Percentiles rank a stretch among this genome's conserved stretches.
Evolutionary conservation across 2,888 invertebrate genomes (phyloP).

Genomic region (Agrotis puta): DNA sequence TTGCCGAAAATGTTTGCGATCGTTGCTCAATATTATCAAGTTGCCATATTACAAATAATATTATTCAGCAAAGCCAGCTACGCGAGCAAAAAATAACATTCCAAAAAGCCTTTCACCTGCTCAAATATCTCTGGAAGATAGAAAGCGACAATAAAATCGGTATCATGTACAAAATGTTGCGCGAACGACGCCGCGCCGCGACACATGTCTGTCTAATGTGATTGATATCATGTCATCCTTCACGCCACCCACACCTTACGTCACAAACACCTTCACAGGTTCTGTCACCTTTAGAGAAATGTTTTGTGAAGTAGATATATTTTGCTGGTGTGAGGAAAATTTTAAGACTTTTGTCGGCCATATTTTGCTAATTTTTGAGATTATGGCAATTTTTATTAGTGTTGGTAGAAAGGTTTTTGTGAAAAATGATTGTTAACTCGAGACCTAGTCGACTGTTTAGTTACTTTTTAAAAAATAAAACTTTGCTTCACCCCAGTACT

Average conservation of each 20-base stretch:
- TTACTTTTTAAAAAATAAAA: too few species aligned
- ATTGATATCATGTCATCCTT: constrained; percentile 38
- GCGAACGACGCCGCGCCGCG: constrained; percentile 9
- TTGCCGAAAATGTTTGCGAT: too few species aligned
- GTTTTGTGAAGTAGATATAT: not conserved
- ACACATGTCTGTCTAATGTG: constrained; percentile 49
- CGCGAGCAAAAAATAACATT: constrained; percentile 22
- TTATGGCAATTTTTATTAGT: not conserved
- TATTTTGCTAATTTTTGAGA: not conserved
- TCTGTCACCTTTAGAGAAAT: constrained; percentile 21
- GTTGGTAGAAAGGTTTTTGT: not conserved
- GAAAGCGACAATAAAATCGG: constrained; percentile 52
- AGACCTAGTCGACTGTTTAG: not conserved
- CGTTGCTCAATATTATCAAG: too few species aligned
- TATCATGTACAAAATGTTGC: constrained; percentile 45
- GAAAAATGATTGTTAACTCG: not conserved
- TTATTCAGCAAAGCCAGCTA: not conserved
- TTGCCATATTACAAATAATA: constrained; percentile 6
- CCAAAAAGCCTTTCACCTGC: constrained; percentile 4
- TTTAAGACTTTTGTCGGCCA: not conserved
- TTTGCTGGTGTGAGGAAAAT: not conserved
- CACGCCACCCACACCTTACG: constrained; percentile 8
- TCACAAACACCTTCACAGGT: constrained; percentile 22
- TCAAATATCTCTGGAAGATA: constrained; percentile 25
- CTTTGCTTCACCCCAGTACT: too few species aligned